Conservation (phyloP, 64 coral and sea anemone species). For the Actinia tenebrosa region DNA sequence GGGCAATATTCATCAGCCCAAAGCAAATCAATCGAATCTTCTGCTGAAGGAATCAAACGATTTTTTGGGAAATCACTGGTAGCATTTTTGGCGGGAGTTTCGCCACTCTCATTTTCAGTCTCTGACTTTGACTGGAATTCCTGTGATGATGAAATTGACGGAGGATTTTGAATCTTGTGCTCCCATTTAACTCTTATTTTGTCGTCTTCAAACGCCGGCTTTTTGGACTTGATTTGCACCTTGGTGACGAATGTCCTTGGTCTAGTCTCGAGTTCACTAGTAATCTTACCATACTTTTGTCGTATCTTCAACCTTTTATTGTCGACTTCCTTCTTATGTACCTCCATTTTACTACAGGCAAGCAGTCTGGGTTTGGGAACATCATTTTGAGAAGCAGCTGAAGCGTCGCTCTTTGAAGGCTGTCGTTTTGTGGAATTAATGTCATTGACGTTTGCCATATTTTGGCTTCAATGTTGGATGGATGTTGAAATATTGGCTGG, state of each 20-base stretch:
- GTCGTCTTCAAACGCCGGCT: background rate
- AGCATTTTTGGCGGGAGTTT: background rate
- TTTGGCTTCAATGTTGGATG: background rate
- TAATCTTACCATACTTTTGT: background rate
- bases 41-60: background rate
- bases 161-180: background rate
- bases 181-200: background rate
- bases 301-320: background rate
- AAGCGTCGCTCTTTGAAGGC: background rate
- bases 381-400: background rate
- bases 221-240: background rate
- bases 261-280: background rate
- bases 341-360: background rate
- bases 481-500: background rate
- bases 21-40: background rate
- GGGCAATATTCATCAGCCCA: background rate
- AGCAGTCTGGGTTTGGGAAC: background rate
- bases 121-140: background rate
- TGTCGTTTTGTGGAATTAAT: background rate
- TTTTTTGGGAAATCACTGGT: background rate
- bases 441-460: background rate
- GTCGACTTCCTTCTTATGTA: background rate
- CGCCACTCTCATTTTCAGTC: background rate
- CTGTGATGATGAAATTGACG: background rate
- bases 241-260: background rate